Evolutionary conservation across 2,113 vertebrate species (phyloP), one percentile per base, ranked within the genome.

Genomic region (Procavia capensis): DNA sequence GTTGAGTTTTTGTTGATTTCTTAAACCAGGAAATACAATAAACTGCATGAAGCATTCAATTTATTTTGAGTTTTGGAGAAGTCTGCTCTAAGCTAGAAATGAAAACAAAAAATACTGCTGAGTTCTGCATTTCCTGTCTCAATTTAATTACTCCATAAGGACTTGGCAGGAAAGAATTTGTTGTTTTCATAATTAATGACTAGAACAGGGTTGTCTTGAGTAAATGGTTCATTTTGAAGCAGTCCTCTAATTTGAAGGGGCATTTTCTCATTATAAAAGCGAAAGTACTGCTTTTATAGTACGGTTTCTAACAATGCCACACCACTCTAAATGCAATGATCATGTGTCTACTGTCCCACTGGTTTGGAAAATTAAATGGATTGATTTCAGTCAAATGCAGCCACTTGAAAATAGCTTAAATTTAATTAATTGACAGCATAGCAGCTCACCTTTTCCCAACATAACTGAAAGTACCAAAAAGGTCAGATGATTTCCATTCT

Each of bases 141-240:
- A 47, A 34, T 29, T 66, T 45, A 54, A 50, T 47, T 54, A 7
- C 34, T 68, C 68, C 43, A 0, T 47, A 54, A 91, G 63, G 36
- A 88, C 34, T 45, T 86, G 82, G 57, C 47, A 66, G 50, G 82
- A 61, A 85, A 76, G 50, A 59, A 17, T 88, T 85, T 72, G 41
- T 78, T 74, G 27, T 90, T 86, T 63, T 79, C 83, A 9, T 94
- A 72, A 95, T 83, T 86, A 88, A 90, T 75, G 74, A 83, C 79
- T 41, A 54, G 31, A 80, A 59, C 41, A 88, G 24, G 41, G 24
- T 39, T 84, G 41, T 89, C 66, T 72, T 25, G 43, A 87, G 36
- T 72, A 82, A 88, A 83, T 76, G 20, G 70, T 74, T 96, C 8
- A 9, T 83, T 95, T 94, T 88, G 72, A 72, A 85, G 34, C 8